Base-by-base conservation (phyloP, 2,113 vertebrate species). In the Ptilorrhoa leucosticta region DNA sequence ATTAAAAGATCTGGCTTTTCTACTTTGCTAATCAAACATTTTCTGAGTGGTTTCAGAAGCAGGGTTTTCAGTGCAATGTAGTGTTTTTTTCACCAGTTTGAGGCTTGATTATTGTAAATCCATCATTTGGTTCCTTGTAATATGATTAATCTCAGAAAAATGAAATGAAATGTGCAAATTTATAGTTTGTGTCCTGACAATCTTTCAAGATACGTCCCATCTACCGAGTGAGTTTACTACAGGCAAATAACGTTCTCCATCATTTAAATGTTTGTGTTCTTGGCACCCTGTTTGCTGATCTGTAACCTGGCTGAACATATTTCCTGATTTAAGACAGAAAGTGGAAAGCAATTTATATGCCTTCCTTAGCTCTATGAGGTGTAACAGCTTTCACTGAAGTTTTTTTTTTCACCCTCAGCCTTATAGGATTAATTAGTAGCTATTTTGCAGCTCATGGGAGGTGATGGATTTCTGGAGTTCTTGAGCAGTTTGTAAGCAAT, bases 221-320 rank as follows among this genome's bases (percentile, higher is more conserved):
- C 79, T 88, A 44, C 75, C 3, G 20, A 81, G 56, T 64, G 85
- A 88, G 64, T 90, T 96, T 89, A 83, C 93, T 94, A 63, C 68
- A 51, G 83, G 60, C 88, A 93, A 93, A 95, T 88, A 90, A 92
- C 63, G 0, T 87, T 95, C 42, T 97, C 83, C 78, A 94, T 94
- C 96, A 91, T 93, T 83, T 95, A 90, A 94, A 94, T 89, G 87
- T 87, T 84, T 85, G 87, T 79, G 44, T 73, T 96, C 86, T 76
- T 96, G 94, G 94, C 96, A 95, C 50, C 42, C 83, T 82, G 94
- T 78, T 94, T 94, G 87, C 91, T 95, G 89, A 79, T 93, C 89
- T 93, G 33, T 97, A 95, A 79, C 93, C 85, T 90, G 71, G 39
- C 58, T 96, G 91, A 90, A 80, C 51, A 33, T 93, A 96, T 94